These are phyloP conservation scores for Drusus annulatus DNA, from an alignment of 1,140 invertebrate species.

Conservation along the genomic window DNA sequence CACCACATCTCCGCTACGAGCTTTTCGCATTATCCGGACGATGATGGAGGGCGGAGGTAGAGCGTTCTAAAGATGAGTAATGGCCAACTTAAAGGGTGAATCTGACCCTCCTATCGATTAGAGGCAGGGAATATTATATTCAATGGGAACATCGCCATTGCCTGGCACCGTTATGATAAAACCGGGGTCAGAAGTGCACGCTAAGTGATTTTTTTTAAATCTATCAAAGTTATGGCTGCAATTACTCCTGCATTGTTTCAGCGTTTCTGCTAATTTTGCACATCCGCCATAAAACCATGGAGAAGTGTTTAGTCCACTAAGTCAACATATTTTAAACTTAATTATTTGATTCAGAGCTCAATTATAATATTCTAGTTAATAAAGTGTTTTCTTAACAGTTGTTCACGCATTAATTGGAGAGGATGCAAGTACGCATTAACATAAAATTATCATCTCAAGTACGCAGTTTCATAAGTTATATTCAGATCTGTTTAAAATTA, in stretches of 20 bases:
- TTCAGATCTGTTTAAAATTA: no score
- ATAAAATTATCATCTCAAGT: no score
- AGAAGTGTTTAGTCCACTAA: no score
- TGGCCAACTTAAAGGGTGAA: conserved; percentile 11
- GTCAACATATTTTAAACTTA: no score
- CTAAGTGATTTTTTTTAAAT: conserved; percentile 29
- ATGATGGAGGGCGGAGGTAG: conserved; percentile 8
- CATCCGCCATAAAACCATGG: neutral
- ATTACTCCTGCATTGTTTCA: conserved; percentile 12
- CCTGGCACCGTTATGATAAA: conserved; percentile 9
- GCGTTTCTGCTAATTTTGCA: conserved; percentile 1
- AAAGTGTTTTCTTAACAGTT: no score
- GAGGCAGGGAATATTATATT: conserved; percentile 9
- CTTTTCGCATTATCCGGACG: conserved; percentile 26
- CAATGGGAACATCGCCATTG: conserved; percentile 18
- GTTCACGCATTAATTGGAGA: no score
- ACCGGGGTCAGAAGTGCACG: neutral
- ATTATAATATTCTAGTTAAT: no score
- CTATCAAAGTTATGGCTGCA: conserved; percentile 13
- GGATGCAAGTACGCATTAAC: no score
- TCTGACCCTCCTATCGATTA: conserved; percentile 31
- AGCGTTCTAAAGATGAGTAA: conserved; percentile 28
- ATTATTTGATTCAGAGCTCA: no score
- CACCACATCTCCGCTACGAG: conserved; percentile 6
- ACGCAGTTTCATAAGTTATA: no score